Evolutionary conservation across 2,888 invertebrate species (phyloP).

Genomic region (Loripinus fragilis): DNA sequence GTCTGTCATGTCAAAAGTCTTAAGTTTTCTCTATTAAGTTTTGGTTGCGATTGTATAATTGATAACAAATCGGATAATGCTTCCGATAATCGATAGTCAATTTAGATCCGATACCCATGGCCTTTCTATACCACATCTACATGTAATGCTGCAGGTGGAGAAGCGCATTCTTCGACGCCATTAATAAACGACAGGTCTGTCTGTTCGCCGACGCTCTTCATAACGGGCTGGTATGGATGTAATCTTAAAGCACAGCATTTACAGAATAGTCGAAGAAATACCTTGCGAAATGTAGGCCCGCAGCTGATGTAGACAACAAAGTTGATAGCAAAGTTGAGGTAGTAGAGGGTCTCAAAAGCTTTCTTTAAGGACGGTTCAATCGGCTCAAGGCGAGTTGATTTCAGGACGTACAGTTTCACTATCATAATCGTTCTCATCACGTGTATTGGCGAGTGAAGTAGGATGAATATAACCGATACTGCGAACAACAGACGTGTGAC

Average conservation of each 20-base stretch:
- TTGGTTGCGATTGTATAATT: no score
- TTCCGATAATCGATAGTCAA: no score
- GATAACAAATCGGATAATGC: no score
- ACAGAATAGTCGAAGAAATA: conserved; percentile 58
- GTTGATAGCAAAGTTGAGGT: conserved; percentile 68
- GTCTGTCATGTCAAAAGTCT: no score
- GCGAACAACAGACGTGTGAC: conserved; percentile 55
- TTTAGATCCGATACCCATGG: no score
- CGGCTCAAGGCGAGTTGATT: conserved; percentile 16
- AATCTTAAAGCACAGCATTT: neutral
- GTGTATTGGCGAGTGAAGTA: conserved; percentile 64
- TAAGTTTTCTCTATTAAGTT: no score
- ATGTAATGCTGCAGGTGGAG: no score
- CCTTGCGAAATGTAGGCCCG: conserved; percentile 64
- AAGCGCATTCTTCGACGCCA: neutral
- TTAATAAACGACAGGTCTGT: conserved; percentile 23
- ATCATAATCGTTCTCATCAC: conserved; percentile 51
- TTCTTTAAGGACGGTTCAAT: conserved; percentile 34
- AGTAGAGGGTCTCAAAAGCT: conserved; percentile 65
- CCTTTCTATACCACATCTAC: no score
- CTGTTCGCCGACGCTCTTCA: conserved; percentile 18
- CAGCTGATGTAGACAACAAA: conserved; percentile 62
- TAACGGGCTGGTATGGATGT: neutral
- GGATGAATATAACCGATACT: conserved; percentile 58
- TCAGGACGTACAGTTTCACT: conserved; percentile 23